Evolutionary conservation across 2,888 invertebrate genomes (phyloP).

Genomic region (Agonopterix subpropinquella): DNA sequence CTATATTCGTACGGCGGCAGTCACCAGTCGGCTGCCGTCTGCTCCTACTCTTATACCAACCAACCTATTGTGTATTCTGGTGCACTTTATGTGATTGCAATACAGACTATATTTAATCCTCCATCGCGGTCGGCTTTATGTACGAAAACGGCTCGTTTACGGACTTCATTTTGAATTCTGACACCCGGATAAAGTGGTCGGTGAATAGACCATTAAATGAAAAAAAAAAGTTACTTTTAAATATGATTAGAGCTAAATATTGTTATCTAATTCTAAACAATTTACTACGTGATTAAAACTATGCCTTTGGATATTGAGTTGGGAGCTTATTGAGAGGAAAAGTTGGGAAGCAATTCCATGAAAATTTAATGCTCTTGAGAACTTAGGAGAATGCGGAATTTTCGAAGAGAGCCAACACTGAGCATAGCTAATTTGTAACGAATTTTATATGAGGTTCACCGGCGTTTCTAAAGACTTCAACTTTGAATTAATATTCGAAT

Average conservation of each 20-base stretch:
- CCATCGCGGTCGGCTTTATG: not conserved
- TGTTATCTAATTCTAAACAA: conserved; percentile 30
- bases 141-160: conserved; percentile 36
- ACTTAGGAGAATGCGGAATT: conserved; percentile 66
- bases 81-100: not conserved
- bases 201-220: conserved; percentile 20
- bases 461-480: not conserved
- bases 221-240: not conserved
- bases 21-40: conserved; percentile 32
- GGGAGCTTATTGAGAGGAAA: conserved; percentile 60
- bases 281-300: conserved; percentile 53
- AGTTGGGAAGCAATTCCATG: conserved; percentile 68
- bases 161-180: conserved; percentile 69
- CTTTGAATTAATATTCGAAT: no score
- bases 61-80: conserved; percentile 29
- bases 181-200: conserved; percentile 62
- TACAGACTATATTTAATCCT: not conserved
- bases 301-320: conserved; percentile 58
- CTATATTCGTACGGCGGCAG: conserved; percentile 62
- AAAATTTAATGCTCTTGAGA: conserved; percentile 66
- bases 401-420: conserved; percentile 60
- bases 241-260: conserved; percentile 4
- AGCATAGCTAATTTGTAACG: conserved; percentile 65
- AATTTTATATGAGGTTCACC: conserved; percentile 45
- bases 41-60: conserved; percentile 21